A percentile compares a stretch with the other conserved stretches of the same genome.
Conservation (phyloP, 1,140 invertebrate species). For the Caenorhabditis tropicalis region DNA sequence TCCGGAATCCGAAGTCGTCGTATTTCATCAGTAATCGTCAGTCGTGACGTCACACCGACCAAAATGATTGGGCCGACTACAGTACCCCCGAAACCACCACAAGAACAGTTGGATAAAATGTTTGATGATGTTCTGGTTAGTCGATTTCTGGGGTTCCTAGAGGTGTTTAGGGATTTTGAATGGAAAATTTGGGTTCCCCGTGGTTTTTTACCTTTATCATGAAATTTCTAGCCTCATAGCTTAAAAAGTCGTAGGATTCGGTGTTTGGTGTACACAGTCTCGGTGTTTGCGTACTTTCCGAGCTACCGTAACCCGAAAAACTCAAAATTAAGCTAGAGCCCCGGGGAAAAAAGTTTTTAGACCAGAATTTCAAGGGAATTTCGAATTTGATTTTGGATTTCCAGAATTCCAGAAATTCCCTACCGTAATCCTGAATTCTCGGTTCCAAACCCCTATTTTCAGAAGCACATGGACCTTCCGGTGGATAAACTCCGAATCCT, state of each 20-base stretch:
- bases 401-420: background rate
- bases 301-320: too few species aligned
- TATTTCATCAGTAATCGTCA: background rate
- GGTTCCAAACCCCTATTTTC: constrained; percentile 66
- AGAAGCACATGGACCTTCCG: constrained; percentile 97
- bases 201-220: too few species aligned
- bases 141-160: background rate
- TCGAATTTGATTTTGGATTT: constrained; percentile 7
- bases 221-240: too few species aligned
- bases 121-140: constrained; percentile 68
- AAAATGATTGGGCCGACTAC: constrained; percentile 6
- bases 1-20: constrained; percentile 8
- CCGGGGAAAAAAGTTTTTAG: too few species aligned
- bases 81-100: constrained; percentile 50
- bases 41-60: background rate
- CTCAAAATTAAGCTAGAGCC: too few species aligned
- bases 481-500: constrained; percentile 97
- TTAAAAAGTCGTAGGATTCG: too few species aligned
- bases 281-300: too few species aligned
- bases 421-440: background rate
- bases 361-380: too few species aligned
- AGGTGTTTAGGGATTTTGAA: background rate
- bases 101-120: constrained; percentile 58
- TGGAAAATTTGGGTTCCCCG: constrained; percentile 43
- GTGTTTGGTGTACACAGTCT: too few species aligned